phyloP scores from a whole-genome alignment of 2,797 vertebrate species.

The Danio albolineatus region DNA sequence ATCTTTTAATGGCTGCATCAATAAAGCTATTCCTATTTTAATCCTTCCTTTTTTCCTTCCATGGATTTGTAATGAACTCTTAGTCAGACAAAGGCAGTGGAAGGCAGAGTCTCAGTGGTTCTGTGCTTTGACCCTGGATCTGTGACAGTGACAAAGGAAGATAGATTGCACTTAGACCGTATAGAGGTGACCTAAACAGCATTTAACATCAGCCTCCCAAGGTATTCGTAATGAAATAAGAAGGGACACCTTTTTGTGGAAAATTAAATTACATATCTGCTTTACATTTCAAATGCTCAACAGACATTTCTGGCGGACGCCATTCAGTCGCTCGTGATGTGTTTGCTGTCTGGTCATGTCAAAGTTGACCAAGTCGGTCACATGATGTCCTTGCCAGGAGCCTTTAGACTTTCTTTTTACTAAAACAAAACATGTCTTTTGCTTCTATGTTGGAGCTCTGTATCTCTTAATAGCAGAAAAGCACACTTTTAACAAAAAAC shows the following conservation, averaged over 20 bases:
- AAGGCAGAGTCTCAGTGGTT: constrained; percentile 49
- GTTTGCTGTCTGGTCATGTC: constrained; percentile 20
- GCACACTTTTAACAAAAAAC: constrained; percentile 42
- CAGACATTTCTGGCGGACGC: constrained; percentile 38
- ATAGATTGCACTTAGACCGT: constrained; percentile 59
- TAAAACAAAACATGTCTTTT: constrained; percentile 29
- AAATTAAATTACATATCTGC: constrained; percentile 56
- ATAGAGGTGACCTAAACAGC: constrained; percentile 64
- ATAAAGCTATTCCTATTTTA: constrained; percentile 53
- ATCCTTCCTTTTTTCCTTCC: constrained; percentile 38
- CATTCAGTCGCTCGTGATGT: constrained; percentile 14
- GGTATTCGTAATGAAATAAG: constrained; percentile 49
- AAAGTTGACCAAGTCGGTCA: constrained; percentile 41
- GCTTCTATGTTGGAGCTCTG: constrained; percentile 14
- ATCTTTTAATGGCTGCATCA: constrained; percentile 51
- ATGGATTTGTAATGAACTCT: constrained; percentile 51
- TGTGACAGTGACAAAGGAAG: constrained; percentile 65
- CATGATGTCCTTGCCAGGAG: constrained; percentile 46
- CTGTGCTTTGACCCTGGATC: constrained; percentile 58
- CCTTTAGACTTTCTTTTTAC: constrained; percentile 22
- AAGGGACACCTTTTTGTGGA: constrained; percentile 43
- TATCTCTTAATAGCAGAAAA: constrained; percentile 38
- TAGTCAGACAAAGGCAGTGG: constrained; percentile 48
- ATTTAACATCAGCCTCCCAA: constrained; percentile 61
- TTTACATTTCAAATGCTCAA: constrained; percentile 32